phyloP scores from a whole-genome alignment of 1,140 invertebrate genomes.

The Oryctes rhinoceros region DNA sequence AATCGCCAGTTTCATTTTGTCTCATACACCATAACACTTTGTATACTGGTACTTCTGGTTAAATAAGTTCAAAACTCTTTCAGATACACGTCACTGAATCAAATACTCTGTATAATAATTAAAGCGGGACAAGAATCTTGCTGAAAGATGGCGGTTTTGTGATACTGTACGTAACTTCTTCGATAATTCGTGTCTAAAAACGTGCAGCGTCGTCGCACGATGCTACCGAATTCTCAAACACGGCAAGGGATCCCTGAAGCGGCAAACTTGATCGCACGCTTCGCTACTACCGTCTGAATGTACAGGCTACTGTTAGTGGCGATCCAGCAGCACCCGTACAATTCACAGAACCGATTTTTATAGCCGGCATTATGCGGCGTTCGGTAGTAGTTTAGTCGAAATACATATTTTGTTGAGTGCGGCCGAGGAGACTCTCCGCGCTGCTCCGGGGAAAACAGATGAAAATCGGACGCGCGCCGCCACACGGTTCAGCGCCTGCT shows the following conservation, averaged over 20 bases:
- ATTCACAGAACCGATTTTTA: not conserved
- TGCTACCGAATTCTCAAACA: too few relatives aligned
- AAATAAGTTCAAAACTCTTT: too few relatives aligned
- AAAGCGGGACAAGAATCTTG: too few relatives aligned
- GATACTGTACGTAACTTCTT: too few relatives aligned
- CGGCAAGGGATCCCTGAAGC: not conserved
- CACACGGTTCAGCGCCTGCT: not conserved
- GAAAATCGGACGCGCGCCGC: not conserved
- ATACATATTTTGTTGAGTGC: slow-evolving; percentile 9
- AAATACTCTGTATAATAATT: too few relatives aligned
- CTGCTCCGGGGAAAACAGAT: slow-evolving; percentile 8
- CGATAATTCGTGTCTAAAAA: too few relatives aligned
- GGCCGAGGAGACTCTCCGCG: not conserved
- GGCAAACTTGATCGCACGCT: not conserved
- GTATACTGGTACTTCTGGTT: too few relatives aligned
- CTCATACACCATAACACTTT: too few relatives aligned
- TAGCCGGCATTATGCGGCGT: not conserved
- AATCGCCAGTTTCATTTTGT: too few relatives aligned
- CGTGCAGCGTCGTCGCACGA: too few relatives aligned
- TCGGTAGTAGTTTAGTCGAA: not conserved
- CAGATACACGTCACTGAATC: too few relatives aligned
- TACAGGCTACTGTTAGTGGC: not conserved
- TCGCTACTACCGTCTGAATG: not conserved
- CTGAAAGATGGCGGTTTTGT: too few relatives aligned
- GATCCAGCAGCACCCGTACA: not conserved